Conservation (phyloP, 2,797 vertebrate species). For the Darevskia nairensis region DNA sequence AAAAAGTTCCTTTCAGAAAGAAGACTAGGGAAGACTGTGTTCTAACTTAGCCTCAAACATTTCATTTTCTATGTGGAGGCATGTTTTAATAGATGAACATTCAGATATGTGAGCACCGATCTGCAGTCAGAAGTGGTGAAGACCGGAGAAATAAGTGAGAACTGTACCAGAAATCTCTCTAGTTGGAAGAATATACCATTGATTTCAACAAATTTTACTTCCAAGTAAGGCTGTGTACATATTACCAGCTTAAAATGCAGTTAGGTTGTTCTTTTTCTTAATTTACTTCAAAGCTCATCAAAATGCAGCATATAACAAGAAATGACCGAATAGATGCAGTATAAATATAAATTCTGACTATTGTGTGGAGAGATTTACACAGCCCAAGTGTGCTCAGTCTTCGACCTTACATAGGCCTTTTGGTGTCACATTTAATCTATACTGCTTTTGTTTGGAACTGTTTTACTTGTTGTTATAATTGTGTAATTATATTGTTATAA, state of each 20-base stretch:
- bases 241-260: too few relatives aligned
- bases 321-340: too few relatives aligned
- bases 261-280: not conserved
- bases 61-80: not conserved
- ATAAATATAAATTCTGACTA: too few relatives aligned
- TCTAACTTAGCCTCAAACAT: not conserved
- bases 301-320: too few relatives aligned
- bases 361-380: too few relatives aligned
- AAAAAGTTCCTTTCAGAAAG: not conserved
- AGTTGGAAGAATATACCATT: not conserved
- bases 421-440: not conserved
- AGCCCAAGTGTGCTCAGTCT: too few relatives aligned
- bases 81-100: not conserved
- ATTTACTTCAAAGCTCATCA: too few relatives aligned
- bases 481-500: too few relatives aligned
- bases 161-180: not conserved
- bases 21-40: not conserved
- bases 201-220: not conserved
- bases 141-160: not conserved
- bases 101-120: not conserved
- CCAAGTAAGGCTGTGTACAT: not conserved
- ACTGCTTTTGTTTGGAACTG: too few relatives aligned
- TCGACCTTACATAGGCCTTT: not conserved
- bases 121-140: not conserved
- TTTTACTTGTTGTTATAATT: too few relatives aligned